Conservation (phyloP, 2,888 invertebrate species). For the Aproaerema taeniolella region DNA sequence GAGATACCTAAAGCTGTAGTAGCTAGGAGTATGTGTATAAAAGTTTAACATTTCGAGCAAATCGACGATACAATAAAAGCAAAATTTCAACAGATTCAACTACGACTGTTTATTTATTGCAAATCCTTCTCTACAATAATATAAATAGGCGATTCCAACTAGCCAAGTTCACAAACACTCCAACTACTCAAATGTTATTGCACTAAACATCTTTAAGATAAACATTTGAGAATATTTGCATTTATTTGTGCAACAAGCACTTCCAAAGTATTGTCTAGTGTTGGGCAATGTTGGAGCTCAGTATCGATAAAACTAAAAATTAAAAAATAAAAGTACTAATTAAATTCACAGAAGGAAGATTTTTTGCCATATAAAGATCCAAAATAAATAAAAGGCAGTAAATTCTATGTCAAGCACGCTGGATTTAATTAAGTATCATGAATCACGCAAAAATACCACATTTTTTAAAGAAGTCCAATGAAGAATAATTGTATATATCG, state of each 20-base stretch:
- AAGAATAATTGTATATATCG: no score
- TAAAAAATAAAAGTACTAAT: no score
- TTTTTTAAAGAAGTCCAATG: no score
- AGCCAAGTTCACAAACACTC: slow-evolving; percentile 13
- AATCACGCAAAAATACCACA: no score
- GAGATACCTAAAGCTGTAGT: no score
- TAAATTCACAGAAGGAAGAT: slow-evolving; percentile 19
- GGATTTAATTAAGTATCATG: no score
- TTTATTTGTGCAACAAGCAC: slow-evolving; percentile 15
- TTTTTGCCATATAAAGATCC: no score
- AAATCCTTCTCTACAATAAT: slow-evolving; percentile 2
- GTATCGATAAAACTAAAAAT: slow-evolving; percentile 13
- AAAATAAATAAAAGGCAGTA: no score
- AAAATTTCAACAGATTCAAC: slow-evolving; percentile 5
- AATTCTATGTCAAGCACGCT: no score
- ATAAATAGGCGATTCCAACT: slow-evolving; percentile 2
- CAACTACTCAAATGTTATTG: slow-evolving; percentile 12
- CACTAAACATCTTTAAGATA: slow-evolving; percentile 22
- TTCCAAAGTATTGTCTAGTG: background rate
- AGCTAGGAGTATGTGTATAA: no score
- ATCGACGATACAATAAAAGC: no score
- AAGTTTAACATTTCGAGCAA: no score
- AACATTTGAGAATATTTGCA: slow-evolving; percentile 18
- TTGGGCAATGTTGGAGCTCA: slow-evolving; percentile 2
- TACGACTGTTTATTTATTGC: slow-evolving; percentile 7